These are phyloP conservation scores for Marisa cornuarietis DNA, from an alignment of 1,140 invertebrate species.

Conservation along the genomic window DNA sequence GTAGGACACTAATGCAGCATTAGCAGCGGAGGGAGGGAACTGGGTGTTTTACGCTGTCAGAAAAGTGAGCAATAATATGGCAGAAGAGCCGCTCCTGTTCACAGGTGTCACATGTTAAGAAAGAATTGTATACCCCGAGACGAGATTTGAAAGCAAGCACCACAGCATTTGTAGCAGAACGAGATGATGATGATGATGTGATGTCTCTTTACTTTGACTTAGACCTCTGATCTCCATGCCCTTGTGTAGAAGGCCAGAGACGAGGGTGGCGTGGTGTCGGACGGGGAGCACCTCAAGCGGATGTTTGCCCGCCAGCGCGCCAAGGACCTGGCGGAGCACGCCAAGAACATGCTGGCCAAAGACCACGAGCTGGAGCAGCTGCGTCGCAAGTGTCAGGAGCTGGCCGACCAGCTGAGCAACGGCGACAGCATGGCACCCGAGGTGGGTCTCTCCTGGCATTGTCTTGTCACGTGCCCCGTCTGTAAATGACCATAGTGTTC, in stretches of 20 bases:
- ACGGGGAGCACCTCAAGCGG: slow-evolving; percentile 62
- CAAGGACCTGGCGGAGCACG: slow-evolving; percentile 60
- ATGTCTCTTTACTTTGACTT: too few species aligned
- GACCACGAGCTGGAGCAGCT: slow-evolving; percentile 66
- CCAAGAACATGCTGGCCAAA: slow-evolving; percentile 59
- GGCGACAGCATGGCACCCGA: slow-evolving; percentile 49
- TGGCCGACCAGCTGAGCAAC: slow-evolving; percentile 59
- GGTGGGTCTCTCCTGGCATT: slow-evolving; percentile 30
- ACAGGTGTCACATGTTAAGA: too few species aligned
- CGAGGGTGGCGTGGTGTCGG: slow-evolving; percentile 38
- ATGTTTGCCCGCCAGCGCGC: slow-evolving; percentile 64
- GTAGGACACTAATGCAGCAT: too few species aligned
- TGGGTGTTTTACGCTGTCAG: too few species aligned
- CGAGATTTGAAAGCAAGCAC: too few species aligned
- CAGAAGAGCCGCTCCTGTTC: too few species aligned
- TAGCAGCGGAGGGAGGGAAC: too few species aligned
- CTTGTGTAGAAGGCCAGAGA: slow-evolving; percentile 42
- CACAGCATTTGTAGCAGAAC: too few species aligned
- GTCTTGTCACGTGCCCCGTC: too few species aligned
- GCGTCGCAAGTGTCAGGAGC: slow-evolving; percentile 63
- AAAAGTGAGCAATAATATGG: too few species aligned
- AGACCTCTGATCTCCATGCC: background rate
- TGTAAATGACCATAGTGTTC: background rate
- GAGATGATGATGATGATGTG: too few species aligned
- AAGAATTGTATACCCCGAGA: too few species aligned